Evolutionary conservation across 1,140 invertebrate species (phyloP).

Genomic region (Drosophila cardini): DNA sequence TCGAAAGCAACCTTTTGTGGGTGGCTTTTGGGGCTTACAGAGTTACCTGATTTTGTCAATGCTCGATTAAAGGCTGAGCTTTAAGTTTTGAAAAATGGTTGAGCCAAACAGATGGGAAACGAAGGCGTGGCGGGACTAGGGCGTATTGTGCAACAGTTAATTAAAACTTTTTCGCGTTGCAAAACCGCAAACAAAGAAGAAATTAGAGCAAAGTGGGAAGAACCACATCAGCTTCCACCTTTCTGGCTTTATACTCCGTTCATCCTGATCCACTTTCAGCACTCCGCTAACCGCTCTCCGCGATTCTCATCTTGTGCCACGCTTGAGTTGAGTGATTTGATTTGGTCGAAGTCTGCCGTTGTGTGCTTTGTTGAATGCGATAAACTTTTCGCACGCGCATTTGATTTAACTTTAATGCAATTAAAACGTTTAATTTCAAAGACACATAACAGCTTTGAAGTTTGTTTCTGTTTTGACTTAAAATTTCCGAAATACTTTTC

Average conservation of each 20-base stretch:
- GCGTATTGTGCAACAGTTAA: slow-evolving; percentile 70
- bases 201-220: slow-evolving; percentile 59
- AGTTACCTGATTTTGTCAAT: slow-evolving; percentile 14
- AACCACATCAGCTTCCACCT: slow-evolving; percentile 4
- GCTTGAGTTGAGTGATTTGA: slow-evolving; percentile 77
- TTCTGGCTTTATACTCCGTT: neutral
- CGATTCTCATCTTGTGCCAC: slow-evolving; percentile 35
- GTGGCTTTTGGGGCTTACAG: neutral
- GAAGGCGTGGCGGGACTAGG: neutral
- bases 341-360: slow-evolving; percentile 40
- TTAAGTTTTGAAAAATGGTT: slow-evolving; percentile 3
- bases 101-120: neutral
- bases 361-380: slow-evolving; percentile 64
- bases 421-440: slow-evolving; percentile 80
- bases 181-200: slow-evolving; percentile 77
- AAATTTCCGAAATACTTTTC: slow-evolving; percentile 18
- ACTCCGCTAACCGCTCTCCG: neutral
- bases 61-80: slow-evolving; percentile 26
- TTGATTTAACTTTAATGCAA: slow-evolving; percentile 79
- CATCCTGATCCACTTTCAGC: neutral
- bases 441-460: slow-evolving; percentile 51
- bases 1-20: neutral
- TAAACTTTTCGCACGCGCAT: slow-evolving; percentile 75
- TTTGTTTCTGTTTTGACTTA: slow-evolving; percentile 6
- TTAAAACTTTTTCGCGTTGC: slow-evolving; percentile 72